phyloP scores from a whole-genome alignment of 92 coral and sea anemone genomes.

The Chrysogorgia sp. region DNA sequence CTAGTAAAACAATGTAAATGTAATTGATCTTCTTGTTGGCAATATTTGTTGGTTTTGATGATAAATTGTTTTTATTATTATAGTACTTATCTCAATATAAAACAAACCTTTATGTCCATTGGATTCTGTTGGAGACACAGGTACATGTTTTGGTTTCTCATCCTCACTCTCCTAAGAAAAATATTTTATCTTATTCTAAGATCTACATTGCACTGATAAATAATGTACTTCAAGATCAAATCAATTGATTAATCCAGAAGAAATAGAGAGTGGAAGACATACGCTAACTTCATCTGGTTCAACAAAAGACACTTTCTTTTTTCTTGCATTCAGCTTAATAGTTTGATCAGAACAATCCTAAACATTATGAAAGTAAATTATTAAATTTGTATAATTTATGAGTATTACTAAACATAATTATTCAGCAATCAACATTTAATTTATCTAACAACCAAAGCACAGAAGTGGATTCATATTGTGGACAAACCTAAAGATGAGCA shows the following conservation, averaged over 20 bases:
- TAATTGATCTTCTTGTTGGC: too few species aligned
- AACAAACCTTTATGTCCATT: conserved; percentile 27
- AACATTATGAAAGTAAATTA: not conserved
- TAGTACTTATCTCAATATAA: too few species aligned
- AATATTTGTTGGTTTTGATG: too few species aligned
- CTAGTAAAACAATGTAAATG: too few species aligned
- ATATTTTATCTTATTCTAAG: not conserved
- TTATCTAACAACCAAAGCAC: too few species aligned
- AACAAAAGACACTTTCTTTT: conserved; percentile 33
- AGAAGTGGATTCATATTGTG: too few species aligned
- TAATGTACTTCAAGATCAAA: not conserved
- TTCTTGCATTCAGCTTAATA: not conserved
- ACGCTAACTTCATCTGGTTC: conserved; percentile 33
- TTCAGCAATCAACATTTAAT: too few species aligned
- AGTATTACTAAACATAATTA: too few species aligned
- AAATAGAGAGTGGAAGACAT: not conserved
- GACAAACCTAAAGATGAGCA: too few species aligned
- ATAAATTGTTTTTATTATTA: too few species aligned
- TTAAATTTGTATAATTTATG: not conserved
- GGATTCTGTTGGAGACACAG: not conserved
- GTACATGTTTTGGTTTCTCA: conserved; percentile 16
- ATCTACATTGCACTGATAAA: not conserved
- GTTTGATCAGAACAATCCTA: not conserved
- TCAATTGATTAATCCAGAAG: too few species aligned
- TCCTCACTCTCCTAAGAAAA: conserved; percentile 14